These are phyloP conservation scores for Yponomeuta plumbellus DNA, from an alignment of 2,888 invertebrate species.

Conservation along the genomic window DNA sequence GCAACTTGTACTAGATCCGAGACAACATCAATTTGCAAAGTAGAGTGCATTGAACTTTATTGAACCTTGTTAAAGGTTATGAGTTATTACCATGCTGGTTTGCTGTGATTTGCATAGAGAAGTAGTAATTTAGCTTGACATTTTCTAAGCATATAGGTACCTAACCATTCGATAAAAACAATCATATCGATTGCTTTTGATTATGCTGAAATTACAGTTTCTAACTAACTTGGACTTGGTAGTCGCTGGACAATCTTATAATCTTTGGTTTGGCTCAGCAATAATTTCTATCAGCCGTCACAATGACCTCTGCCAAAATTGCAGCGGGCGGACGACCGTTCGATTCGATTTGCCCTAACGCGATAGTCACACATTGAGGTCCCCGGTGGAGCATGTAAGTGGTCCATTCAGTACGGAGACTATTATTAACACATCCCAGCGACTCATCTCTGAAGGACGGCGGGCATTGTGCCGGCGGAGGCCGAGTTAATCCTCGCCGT, in stretches of 20 bases:
- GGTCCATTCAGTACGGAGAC: constrained; percentile 68
- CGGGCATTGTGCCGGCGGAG: constrained; percentile 56
- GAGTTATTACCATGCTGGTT: neutral
- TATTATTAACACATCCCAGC: constrained; percentile 66
- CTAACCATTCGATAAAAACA: constrained; percentile 3
- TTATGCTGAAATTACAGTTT: neutral
- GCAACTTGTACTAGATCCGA: constrained; percentile 28
- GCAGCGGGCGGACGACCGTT: constrained; percentile 44
- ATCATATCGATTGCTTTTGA: constrained; percentile 6
- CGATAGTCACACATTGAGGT: constrained; percentile 71
- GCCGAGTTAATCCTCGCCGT: constrained; percentile 63
- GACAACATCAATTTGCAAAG: neutral
- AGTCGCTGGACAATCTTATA: neutral
- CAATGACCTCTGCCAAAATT: neutral
- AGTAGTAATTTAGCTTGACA: neutral
- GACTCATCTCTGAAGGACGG: constrained; percentile 46
- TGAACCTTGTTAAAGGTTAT: constrained; percentile 6
- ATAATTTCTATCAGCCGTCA: neutral
- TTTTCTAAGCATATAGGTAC: neutral
- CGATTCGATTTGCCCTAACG: constrained; percentile 71
- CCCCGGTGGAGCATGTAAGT: constrained; percentile 72
- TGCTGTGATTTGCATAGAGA: constrained; percentile 6
- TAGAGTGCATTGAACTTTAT: constrained; percentile 1
- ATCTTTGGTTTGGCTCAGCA: neutral
- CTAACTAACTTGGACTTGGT: no score